These are phyloP conservation scores for Harpagifer antarcticus DNA, from an alignment of 2,797 vertebrate species.

Conservation along the genomic window DNA sequence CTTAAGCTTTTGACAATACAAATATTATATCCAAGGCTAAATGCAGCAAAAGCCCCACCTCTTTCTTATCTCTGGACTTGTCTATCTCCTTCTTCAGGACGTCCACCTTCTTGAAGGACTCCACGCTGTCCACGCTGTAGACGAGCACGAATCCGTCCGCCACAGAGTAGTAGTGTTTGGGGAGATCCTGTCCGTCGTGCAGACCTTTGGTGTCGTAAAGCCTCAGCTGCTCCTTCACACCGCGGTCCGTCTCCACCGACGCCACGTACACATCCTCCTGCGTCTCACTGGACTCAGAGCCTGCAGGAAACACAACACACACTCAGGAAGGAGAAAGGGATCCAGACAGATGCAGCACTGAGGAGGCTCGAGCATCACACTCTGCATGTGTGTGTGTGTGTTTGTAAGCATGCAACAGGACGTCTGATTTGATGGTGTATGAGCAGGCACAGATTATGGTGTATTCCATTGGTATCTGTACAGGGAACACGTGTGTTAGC, in stretches of 20 bases:
- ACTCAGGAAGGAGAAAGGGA: background rate
- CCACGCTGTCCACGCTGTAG: conserved; percentile 93
- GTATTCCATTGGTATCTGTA: conserved; percentile 7
- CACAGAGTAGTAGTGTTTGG: conserved; percentile 94
- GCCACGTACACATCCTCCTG: conserved; percentile 96
- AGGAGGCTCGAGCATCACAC: conserved; percentile 40
- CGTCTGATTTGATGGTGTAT: background rate
- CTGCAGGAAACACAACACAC: conserved; percentile 68
- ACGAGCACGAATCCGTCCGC: conserved; percentile 95
- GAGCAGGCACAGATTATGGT: background rate
- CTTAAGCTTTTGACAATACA: no score
- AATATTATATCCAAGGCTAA: no score
- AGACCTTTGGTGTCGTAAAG: conserved; percentile 95
- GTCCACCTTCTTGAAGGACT: conserved; percentile 93
- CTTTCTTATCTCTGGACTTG: conserved; percentile 94
- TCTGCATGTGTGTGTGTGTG: background rate
- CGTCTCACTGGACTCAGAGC: conserved; percentile 89
- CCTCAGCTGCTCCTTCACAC: conserved; percentile 93
- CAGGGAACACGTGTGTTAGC: conserved; percentile 2
- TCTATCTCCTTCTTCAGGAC: conserved; percentile 95
- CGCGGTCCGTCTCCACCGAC: conserved; percentile 93
- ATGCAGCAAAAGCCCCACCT: conserved; percentile 78
- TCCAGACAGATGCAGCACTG: conserved; percentile 76
- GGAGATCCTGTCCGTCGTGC: conserved; percentile 89
- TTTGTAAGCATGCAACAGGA: background rate